Conservation (phyloP, 2,888 invertebrate species). For the Nemotelus nigrinus region DNA sequence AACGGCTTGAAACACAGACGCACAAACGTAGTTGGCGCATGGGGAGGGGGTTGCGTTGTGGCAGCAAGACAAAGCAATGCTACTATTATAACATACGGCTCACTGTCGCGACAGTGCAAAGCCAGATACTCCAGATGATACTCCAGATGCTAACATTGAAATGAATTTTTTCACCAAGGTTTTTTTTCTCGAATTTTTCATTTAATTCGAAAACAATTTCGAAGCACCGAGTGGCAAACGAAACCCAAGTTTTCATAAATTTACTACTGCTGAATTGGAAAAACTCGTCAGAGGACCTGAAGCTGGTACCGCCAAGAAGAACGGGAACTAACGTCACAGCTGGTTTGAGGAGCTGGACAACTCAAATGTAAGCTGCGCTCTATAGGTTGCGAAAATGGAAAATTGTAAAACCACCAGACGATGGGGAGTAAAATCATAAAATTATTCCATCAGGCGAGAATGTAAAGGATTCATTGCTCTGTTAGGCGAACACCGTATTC, state of each 20-base stretch:
- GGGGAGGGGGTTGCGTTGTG: background rate
- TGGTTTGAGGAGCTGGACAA: background rate
- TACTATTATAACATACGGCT: too few species aligned
- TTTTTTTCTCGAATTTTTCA: conserved; percentile 28
- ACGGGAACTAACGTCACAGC: background rate
- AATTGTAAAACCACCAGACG: conserved; percentile 20
- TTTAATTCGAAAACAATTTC: conserved; percentile 44
- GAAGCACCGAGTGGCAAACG: conserved; percentile 9
- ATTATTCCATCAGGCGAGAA: conserved; percentile 34
- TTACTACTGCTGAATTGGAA: conserved; percentile 37
- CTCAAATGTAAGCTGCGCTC: background rate
- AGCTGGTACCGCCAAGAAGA: too few species aligned
- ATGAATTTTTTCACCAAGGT: conserved; percentile 14
- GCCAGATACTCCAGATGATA: background rate
- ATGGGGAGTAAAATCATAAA: conserved; percentile 10
- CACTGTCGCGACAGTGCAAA: too few species aligned
- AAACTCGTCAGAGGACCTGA: conserved; percentile 3
- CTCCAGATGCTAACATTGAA: conserved; percentile 12
- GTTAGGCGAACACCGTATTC: conserved; percentile 8
- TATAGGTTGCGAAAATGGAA: background rate
- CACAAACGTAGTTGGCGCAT: background rate
- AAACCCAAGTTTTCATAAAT: conserved; percentile 42
- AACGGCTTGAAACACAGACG: background rate
- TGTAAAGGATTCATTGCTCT: conserved; percentile 37
- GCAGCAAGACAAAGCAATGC: too few species aligned